Conservation (phyloP, 2,888 invertebrate species). For the Ceraclea dissimilis region DNA sequence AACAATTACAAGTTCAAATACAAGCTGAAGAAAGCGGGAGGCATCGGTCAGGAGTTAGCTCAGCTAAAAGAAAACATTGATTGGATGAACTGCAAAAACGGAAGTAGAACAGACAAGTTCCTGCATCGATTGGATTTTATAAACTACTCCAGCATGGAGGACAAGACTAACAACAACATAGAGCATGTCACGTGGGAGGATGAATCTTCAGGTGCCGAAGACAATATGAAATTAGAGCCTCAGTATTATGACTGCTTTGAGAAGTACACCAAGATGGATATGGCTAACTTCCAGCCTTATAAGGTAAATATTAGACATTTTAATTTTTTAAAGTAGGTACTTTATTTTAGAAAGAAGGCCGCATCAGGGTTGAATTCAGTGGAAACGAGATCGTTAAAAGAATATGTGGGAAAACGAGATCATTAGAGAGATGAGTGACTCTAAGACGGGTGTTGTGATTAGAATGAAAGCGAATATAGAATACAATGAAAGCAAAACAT, state of each 20-base stretch:
- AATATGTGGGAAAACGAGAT: no score
- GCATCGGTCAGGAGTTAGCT: constrained; percentile 5
- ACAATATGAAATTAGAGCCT: not conserved
- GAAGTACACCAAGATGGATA: constrained; percentile 39
- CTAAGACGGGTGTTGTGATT: no score
- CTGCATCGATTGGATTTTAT: constrained; percentile 5
- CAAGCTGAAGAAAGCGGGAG: constrained; percentile 13
- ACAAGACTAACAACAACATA: constrained; percentile 16
- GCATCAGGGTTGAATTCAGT: no score
- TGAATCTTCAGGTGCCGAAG: not conserved
- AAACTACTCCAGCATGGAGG: constrained; percentile 9
- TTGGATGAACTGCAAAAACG: constrained; percentile 4
- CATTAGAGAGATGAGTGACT: no score
- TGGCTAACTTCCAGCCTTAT: constrained; percentile 39
- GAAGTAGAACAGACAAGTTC: not conserved
- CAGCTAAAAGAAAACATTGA: constrained; percentile 7
- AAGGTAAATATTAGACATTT: constrained; percentile 36
- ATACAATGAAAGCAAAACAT: no score
- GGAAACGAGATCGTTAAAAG: no score
- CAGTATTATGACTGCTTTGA: constrained; percentile 13
- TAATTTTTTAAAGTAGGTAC: no score
- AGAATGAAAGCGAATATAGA: no score
- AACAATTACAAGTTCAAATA: constrained; percentile 13
- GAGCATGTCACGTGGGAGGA: not conserved
- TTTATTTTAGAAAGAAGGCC: no score